phyloP scores from a whole-genome alignment of 2,113 vertebrate genomes.

The Chionodraco myersi region DNA sequence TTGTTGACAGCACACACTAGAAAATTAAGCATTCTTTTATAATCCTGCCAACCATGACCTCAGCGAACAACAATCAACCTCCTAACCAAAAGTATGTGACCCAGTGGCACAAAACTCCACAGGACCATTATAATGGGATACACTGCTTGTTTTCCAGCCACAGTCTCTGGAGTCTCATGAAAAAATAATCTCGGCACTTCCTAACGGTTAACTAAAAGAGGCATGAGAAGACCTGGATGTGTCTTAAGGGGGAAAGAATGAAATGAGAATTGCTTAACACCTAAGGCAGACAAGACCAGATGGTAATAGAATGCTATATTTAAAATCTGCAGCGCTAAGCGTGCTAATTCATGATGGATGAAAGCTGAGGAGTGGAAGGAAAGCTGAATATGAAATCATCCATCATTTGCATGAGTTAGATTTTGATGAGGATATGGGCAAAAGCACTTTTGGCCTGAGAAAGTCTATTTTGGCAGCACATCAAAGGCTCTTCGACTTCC shows the following conservation, averaged over 20 bases:
- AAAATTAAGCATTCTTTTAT: slow-evolving; percentile 59
- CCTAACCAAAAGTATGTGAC: slow-evolving; percentile 66
- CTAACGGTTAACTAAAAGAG: slow-evolving; percentile 3
- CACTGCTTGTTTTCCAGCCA: slow-evolving; percentile 50
- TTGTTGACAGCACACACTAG: slow-evolving; percentile 27
- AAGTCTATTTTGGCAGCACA: slow-evolving; percentile 68
- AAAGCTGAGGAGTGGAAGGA: slow-evolving; percentile 18
- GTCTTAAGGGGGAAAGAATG: slow-evolving; percentile 29
- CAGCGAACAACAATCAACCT: slow-evolving; percentile 62
- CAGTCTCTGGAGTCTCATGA: slow-evolving; percentile 41
- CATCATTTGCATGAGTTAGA: slow-evolving; percentile 33
- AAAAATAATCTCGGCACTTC: slow-evolving; percentile 37
- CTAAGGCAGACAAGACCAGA: slow-evolving; percentile 38
- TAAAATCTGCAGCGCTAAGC: slow-evolving; percentile 18
- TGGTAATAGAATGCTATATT: slow-evolving; percentile 45
- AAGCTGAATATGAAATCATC: slow-evolving; percentile 27
- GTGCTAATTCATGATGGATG: slow-evolving; percentile 49
- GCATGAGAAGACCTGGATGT: not conserved
- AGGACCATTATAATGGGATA: slow-evolving; percentile 29
- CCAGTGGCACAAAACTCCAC: slow-evolving; percentile 48
- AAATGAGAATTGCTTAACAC: slow-evolving; percentile 31
- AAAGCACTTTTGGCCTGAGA: slow-evolving; percentile 42
- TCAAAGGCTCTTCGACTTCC: slow-evolving; percentile 75
- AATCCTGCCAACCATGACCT: slow-evolving; percentile 72
- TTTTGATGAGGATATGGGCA: slow-evolving; percentile 37